Conservation (phyloP, 2,797 vertebrate genomes). For the Neosalanx taihuensis region DNA sequence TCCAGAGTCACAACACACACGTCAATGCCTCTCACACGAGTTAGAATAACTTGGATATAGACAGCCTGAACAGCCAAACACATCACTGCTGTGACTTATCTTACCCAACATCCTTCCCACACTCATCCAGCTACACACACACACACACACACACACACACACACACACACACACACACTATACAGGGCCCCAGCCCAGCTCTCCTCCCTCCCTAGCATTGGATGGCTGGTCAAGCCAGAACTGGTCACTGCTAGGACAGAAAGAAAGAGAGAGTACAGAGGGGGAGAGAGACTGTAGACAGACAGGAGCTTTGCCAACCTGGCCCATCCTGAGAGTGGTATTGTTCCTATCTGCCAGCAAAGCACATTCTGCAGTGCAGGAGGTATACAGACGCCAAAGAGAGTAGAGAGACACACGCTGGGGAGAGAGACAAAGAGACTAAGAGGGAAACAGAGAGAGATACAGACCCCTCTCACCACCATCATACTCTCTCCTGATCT, state of each 20-base stretch:
- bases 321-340: too few relatives aligned
- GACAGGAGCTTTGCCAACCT: not conserved
- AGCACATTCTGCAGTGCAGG: too few relatives aligned
- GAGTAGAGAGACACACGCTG: not conserved
- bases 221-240: constrained; percentile 31
- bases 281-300: not conserved
- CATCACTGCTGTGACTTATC: not conserved
- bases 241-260: constrained; percentile 8
- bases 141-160: constrained; percentile 1
- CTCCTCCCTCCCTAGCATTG: constrained; percentile 22
- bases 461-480: not conserved
- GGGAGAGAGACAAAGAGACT: not conserved
- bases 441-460: not conserved
- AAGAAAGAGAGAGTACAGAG: not conserved
- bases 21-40: not conserved
- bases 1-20: not conserved
- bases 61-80: not conserved
- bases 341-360: too few relatives aligned
- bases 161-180: constrained; percentile 22
- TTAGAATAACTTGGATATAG: too few relatives aligned
- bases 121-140: not conserved
- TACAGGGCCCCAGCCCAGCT: too few relatives aligned
- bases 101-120: not conserved
- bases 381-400: not conserved
- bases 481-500: not conserved